A percentile compares a stretch with the other conserved stretches of the same genome.
phyloP scores from a whole-genome alignment of 1,140 invertebrate species.

The Drosophila sproati region DNA sequence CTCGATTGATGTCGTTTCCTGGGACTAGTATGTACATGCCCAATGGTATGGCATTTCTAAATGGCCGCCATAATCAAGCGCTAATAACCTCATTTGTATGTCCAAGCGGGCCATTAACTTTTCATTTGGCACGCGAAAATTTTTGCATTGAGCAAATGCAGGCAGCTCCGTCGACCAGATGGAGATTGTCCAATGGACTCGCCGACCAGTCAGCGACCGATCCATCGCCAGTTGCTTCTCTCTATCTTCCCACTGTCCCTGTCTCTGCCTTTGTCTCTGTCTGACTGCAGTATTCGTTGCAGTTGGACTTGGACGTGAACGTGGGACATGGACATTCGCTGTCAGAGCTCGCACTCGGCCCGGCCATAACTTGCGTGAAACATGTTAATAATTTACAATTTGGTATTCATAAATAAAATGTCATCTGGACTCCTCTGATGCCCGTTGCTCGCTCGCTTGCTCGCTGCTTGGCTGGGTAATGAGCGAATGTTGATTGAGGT shows the following conservation, averaged over 20 bases:
- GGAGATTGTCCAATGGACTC: conserved; percentile 54
- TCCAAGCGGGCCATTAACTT: conserved; percentile 68
- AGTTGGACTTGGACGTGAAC: conserved; percentile 27
- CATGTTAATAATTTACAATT: conserved; percentile 84
- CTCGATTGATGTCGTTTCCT: conserved; percentile 20
- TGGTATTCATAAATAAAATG: conserved; percentile 84
- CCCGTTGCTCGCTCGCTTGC: conserved; percentile 6
- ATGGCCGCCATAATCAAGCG: conserved; percentile 73
- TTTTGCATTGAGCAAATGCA: conserved; percentile 43
- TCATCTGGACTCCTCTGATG: conserved; percentile 71
- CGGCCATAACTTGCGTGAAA: conserved; percentile 81
- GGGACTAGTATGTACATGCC: background rate
- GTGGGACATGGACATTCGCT: conserved; percentile 42
- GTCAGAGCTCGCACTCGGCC: conserved; percentile 54
- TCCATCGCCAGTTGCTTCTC: conserved; percentile 48
- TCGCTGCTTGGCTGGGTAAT: conserved; percentile 47
- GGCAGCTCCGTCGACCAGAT: conserved; percentile 14
- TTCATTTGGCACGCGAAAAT: conserved; percentile 68
- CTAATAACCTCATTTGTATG: conserved; percentile 79
- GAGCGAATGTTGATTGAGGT: conserved; percentile 82
- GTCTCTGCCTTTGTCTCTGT: conserved; percentile 19
- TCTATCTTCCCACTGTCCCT: conserved; percentile 13
- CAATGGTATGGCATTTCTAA: conserved; percentile 46
- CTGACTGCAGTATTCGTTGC: conserved; percentile 23
- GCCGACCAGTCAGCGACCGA: conserved; percentile 49